Base-by-base conservation (phyloP, 2,113 vertebrate species). In the Alethe castanea region DNA sequence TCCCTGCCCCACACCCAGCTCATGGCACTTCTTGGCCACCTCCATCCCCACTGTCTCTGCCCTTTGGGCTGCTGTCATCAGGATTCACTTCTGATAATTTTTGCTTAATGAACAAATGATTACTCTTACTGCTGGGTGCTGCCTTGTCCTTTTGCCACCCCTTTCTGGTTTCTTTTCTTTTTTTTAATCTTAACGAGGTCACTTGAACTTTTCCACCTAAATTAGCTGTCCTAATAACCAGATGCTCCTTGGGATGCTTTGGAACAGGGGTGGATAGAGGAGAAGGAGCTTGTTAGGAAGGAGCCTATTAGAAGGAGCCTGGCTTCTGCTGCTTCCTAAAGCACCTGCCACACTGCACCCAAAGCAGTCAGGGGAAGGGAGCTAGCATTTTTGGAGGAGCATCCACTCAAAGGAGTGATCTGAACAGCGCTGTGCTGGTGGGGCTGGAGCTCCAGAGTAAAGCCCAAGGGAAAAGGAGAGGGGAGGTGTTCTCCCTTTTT, bases 181-280 rank as follows among this genome's bases (percentile, higher is more conserved):
- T 74, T 71, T 48, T 44, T 6, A 2, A 8, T 72, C 62, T 89
- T 93, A 93, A 91, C 84, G 86, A 84, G 86, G 76, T 82, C 26
- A 7, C 17, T 96, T 95, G 64, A 94, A 87, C 66, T 91, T 77
- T 42, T 79, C 79, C 56, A 71, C 60, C 79, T 82, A 69, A 94
- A 88, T 94, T 90, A 90, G 70, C 83, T 67, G 60, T 81, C 88
- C 79, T 95, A 64, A 81, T 95, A 95, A 94, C 35, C 47, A 91
- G 40, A 29, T 84, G 45, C 33, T 88, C 60, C 67, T 78, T 81
- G 48, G 52, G 60, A 64, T 86, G 44, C 29, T 65, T 28, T 67
- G 40, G 77, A 71, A 56, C 0, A 0, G 47, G 26, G 29, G 57
- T 65, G 56, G 54, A 35, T 70, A 45, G 38, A 95, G 59, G 40